Conservation (phyloP, 1,140 invertebrate genomes). For the Lucilia sericata region DNA sequence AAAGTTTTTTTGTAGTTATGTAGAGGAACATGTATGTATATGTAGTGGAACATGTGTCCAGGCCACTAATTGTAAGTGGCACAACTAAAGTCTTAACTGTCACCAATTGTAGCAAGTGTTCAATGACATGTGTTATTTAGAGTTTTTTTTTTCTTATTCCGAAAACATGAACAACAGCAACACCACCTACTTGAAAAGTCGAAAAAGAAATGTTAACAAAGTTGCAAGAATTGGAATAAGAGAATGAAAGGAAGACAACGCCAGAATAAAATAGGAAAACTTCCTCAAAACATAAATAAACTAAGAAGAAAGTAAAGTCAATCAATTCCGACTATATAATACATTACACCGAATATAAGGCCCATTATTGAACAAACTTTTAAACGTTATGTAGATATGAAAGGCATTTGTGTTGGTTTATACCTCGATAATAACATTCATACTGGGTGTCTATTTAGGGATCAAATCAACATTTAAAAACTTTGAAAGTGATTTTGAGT, state of each 20-base stretch:
- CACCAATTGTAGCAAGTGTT: constrained; percentile 11
- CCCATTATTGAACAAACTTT: too few species aligned
- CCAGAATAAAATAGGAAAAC: neutral
- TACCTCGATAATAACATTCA: too few species aligned
- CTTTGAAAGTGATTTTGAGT: too few species aligned
- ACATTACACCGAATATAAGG: neutral
- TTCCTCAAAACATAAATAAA: neutral
- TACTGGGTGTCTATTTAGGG: too few species aligned
- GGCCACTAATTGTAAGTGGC: neutral
- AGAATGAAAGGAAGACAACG: neutral
- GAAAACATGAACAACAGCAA: neutral
- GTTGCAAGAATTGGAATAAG: neutral
- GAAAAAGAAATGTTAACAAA: constrained; percentile 13
- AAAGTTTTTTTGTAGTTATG: neutral
- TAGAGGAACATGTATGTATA: neutral
- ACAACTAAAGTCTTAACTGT: constrained; percentile 23
- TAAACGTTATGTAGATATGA: too few species aligned
- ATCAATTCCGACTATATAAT: too few species aligned
- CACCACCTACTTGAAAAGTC: neutral
- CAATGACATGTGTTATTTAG: neutral
- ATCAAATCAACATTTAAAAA: too few species aligned
- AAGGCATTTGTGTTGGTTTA: too few species aligned
- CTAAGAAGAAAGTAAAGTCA: too few species aligned
- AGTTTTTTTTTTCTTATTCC: neutral
- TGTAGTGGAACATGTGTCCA: constrained; percentile 2